Conservation (phyloP, 2,888 invertebrate species). For the Tipula helvola region DNA sequence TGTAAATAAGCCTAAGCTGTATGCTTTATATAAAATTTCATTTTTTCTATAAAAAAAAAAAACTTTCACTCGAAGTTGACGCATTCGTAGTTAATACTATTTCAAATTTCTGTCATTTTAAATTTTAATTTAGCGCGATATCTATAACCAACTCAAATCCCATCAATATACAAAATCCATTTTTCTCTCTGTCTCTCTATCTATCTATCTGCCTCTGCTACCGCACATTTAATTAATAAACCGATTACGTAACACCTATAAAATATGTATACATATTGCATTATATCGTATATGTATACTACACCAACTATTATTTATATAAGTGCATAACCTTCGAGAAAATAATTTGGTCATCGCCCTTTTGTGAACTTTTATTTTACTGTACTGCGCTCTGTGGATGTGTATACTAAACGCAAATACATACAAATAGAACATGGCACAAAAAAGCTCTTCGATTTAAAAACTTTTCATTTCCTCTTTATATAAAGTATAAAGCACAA, state of each 20-base stretch:
- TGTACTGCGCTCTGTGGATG: not conserved
- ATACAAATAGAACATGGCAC: not conserved
- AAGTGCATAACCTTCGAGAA: constrained; percentile 4
- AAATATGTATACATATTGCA: not conserved
- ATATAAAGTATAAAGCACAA: not conserved
- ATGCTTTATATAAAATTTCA: not conserved
- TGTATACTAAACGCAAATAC: not conserved
- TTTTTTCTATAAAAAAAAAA: not conserved
- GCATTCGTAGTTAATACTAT: not conserved
- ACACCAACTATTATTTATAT: not conserved
- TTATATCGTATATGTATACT: not conserved
- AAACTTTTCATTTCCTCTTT: not conserved
- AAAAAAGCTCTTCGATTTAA: not conserved
- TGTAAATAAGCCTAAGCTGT: not conserved
- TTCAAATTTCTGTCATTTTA: not conserved
- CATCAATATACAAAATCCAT: not conserved
- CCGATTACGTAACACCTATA: not conserved
- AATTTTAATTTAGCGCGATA: not conserved
- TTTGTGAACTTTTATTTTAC: not conserved
- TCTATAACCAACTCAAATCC: not conserved
- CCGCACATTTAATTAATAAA: not conserved
- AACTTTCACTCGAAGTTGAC: not conserved
- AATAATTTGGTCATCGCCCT: not conserved
- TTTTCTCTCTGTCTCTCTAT: not conserved
- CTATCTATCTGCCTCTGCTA: no score